Percentiles rank a stretch among this genome's conserved stretches.
Conservation (phyloP, 2,888 invertebrate species). For the Athetis lepigone region DNA sequence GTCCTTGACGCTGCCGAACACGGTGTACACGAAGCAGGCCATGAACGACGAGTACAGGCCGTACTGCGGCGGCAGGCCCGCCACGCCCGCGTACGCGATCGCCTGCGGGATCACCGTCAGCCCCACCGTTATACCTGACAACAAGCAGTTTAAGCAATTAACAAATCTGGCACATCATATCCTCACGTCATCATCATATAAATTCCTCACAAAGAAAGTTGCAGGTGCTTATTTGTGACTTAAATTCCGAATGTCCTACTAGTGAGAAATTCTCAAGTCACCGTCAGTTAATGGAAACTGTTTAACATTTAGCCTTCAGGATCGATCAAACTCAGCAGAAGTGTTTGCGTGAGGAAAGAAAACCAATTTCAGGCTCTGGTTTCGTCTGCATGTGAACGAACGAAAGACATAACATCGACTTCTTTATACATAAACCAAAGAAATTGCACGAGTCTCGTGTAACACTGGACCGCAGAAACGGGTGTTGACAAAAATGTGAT, state of each 20-base stretch:
- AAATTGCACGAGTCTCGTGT: conserved; percentile 2
- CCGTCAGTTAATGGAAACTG: too few species aligned
- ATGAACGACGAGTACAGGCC: conserved; percentile 98
- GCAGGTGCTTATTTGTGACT: too few species aligned
- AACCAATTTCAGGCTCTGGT: neutral
- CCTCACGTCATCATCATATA: too few species aligned
- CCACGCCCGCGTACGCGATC: conserved; percentile 95
- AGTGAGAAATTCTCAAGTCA: too few species aligned
- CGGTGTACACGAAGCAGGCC: conserved; percentile 97
- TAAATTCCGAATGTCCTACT: too few species aligned
- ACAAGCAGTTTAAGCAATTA: too few species aligned
- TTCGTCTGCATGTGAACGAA: neutral
- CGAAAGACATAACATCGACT: neutral
- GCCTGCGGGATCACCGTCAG: conserved; percentile 96
- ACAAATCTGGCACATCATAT: too few species aligned
- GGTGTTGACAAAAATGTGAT: too few species aligned
- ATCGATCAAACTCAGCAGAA: neutral
- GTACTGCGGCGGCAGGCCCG: conserved; percentile 94
- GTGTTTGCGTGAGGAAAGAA: too few species aligned
- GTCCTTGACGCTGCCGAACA: conserved; percentile 94
- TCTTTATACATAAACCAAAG: neutral
- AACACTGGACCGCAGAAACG: too few species aligned
- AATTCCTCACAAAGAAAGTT: too few species aligned
- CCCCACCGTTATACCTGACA: conserved; percentile 91
- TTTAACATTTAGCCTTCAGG: too few species aligned